A percentile compares a stretch with the other conserved stretches of the same genome.
Evolutionary conservation across 1,140 invertebrate species (phyloP).

Genomic region (Ostrea edulis): DNA sequence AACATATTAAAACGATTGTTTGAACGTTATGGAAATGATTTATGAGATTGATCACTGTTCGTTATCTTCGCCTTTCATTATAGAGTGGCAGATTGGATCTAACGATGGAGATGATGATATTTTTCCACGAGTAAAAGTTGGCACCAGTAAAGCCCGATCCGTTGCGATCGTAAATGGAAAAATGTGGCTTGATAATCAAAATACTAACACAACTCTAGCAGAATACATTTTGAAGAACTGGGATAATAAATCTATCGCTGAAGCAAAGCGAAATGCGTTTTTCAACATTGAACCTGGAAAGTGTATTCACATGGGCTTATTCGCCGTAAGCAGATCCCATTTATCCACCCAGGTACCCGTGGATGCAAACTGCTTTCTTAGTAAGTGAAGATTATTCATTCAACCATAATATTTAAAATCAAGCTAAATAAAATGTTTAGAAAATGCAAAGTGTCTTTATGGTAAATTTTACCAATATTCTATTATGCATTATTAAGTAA

Average conservation of each 20-base stretch:
- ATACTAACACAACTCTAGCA: conserved; percentile 42
- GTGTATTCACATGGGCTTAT: conserved; percentile 50
- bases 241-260: conserved; percentile 10
- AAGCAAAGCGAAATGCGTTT: neutral
- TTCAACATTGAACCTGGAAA: conserved; percentile 58
- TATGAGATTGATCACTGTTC: neutral
- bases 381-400: conserved; percentile 12
- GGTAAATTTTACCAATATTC: no score
- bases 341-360: conserved; percentile 18
- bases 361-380: conserved; percentile 41
- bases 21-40: neutral
- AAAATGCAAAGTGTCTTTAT: no score
- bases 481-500: no score
- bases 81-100: conserved; percentile 60
- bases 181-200: conserved; percentile 44
- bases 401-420: no score
- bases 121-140: conserved; percentile 52
- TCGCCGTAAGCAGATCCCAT: conserved; percentile 51
- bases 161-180: conserved; percentile 52
- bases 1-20: no score
- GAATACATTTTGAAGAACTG: conserved; percentile 39
- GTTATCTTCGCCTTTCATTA: neutral
- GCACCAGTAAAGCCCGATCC: conserved; percentile 28
- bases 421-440: no score
- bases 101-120: conserved; percentile 45